Base-by-base conservation (phyloP, 2,888 invertebrate genomes). In the Tipula confusa region DNA sequence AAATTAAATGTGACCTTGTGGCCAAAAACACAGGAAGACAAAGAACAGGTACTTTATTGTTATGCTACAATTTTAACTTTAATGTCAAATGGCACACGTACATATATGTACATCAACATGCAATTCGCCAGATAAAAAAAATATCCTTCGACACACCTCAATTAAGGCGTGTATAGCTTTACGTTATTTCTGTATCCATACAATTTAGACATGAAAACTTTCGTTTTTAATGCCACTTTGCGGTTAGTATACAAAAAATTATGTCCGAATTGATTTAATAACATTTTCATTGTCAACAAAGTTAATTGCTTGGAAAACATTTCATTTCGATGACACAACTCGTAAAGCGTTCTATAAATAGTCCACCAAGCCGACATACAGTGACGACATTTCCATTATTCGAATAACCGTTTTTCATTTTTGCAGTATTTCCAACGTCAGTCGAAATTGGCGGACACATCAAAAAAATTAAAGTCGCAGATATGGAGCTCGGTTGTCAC, bases 401-500 rank as follows among this genome's bases (percentile, higher is more conserved):
- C 83, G n/a, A n/a, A n/a, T n/a, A n/a, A n/a, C n/a, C n/a, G n/a
- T n/a, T 43, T 84, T 84, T 86, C 85, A 84, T 85, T 92, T 92
- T 64, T 0, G n/a, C 91, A 96, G 96, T 96, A 96, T 88, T 93
- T 95, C 86, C 93, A 95, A 87, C 93, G 93, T 87, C 95, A 94
- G 87, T 93, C 93, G 85, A 92, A 94, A 88, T 89, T 95, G 85
- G 93, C 94, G 64, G 96, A 97, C 87, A 94, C 95, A 84, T 96
- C 95, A 88, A 94, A 94, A 88, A 91, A 95, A 84, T 90, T 97
- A 83, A 98, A 98, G 90, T 97, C 96, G 31, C 98, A 98, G 90
- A 96, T 98, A 88, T 99, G 98, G 98, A 97, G 96, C 88, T 97
- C 97, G 1, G 97, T 98, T 84, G 98, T 99, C 43, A 99, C 98